Percentiles rank a stretch among this genome's conserved stretches.
Evolutionary conservation across 2,797 vertebrate genomes (phyloP).

Genomic region (Muscicapa striata): DNA sequence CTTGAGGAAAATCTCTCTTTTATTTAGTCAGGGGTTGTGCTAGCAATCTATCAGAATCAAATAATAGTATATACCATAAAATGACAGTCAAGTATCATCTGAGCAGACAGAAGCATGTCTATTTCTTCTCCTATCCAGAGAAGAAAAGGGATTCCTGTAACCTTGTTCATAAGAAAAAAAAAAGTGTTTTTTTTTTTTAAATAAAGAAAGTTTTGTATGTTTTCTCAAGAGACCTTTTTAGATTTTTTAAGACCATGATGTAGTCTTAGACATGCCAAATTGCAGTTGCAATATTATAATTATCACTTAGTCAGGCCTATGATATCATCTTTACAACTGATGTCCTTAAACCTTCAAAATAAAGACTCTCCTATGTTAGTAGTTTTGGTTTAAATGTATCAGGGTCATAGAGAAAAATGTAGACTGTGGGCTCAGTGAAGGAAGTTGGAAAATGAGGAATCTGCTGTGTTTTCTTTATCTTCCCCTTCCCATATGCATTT

Average conservation of each 20-base stretch:
- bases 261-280: neutral
- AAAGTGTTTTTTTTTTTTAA: neutral
- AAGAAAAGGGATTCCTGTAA: neutral
- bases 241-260: constrained; percentile 8
- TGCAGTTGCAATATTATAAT: neutral
- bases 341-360: neutral
- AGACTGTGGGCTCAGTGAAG: neutral
- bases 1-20: neutral
- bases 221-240: neutral
- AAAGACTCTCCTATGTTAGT: neutral
- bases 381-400: neutral
- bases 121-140: neutral
- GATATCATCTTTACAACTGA: neutral
- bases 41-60: neutral
- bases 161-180: neutral
- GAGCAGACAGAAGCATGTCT: neutral
- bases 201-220: neutral
- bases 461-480: neutral
- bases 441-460: neutral
- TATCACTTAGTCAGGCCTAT: neutral
- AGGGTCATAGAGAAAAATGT: neutral
- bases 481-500: neutral
- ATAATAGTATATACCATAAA: neutral
- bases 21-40: neutral
- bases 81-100: neutral